Conservation (phyloP, 1,140 invertebrate species). For the Helicorthomorpha holstii region DNA sequence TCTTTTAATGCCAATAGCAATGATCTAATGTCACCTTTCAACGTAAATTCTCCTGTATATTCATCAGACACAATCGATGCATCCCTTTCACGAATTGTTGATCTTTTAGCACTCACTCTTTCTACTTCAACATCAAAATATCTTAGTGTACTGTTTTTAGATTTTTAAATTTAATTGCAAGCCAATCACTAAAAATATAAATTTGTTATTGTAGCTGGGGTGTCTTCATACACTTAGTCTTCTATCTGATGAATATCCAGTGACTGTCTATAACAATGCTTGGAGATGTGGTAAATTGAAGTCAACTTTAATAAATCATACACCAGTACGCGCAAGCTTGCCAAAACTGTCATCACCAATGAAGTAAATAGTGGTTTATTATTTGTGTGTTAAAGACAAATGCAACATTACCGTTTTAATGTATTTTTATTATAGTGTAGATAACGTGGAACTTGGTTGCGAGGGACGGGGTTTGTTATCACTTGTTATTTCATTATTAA, state of each 20-base stretch:
- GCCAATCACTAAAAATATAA: not conserved
- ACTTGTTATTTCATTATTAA: constrained; percentile 33
- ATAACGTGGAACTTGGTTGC: too few relatives aligned
- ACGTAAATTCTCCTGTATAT: constrained; percentile 13
- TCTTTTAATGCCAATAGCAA: constrained; percentile 18
- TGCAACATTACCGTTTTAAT: too few relatives aligned
- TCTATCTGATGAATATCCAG: constrained; percentile 27
- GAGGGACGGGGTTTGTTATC: constrained; percentile 26
- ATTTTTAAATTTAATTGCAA: not conserved
- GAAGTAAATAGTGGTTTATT: not conserved
- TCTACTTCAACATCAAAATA: constrained; percentile 42
- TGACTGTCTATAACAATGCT: constrained; percentile 25
- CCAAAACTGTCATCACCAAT: not conserved
- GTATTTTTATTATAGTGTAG: too few relatives aligned
- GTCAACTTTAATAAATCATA: not conserved
- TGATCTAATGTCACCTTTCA: not conserved
- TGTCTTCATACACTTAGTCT: constrained; percentile 28
- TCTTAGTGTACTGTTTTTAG: constrained; percentile 20
- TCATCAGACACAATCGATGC: constrained; percentile 26
- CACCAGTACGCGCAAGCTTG: too few relatives aligned
- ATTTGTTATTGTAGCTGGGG: constrained; percentile 25
- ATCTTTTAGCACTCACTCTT: constrained; percentile 28
- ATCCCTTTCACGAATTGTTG: constrained; percentile 33
- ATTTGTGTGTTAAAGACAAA: too few relatives aligned
- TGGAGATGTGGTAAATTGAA: constrained; percentile 23